Evolutionary conservation across 2,113 vertebrate species (phyloP), one percentile per base, ranked within the genome.

Genomic region (Brachypteracias leptosomus): DNA sequence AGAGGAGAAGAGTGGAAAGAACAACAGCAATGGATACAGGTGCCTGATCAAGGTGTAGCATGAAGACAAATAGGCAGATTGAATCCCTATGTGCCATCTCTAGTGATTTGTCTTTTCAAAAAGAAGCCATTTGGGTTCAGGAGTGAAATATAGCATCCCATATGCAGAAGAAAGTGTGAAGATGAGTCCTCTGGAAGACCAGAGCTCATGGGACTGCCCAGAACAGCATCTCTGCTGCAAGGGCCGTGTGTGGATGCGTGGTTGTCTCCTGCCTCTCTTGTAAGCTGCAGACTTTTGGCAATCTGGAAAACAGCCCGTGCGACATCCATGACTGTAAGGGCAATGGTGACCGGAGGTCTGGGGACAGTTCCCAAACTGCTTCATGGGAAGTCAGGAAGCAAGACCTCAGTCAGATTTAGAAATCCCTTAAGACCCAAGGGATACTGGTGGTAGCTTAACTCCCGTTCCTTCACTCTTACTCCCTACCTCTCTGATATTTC

Each of bases 331-430:
- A 38, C n/a, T 38, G 2, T 11, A 25, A 75, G 36, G 62, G n/a
- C 40, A 40, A 25, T 6, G 51, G 18, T 11, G 11, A 0, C 0
- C 2, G 3, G 0, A 1, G 57, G 22, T 35, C 54, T 83, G 67
- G 55, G 31, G 7, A 26, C 5, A 0, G 44, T n/a, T 88, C 36
- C n/a, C 40, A 65, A 73, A 73, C 7, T 3, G 1, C 33, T 67
- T 51, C 1, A 4, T 13, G 33, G 49, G 52, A 80, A 68, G 15
- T 66, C 44, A 76, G 73, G 57, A 22, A 40, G 59, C 35, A 81
- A 78, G 87, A 68, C 7, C 18, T 57, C 1, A 0, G 21, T 22
- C 33, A 72, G 33, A 87, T 65, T 70, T 66, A 71, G 79, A 85
- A 93, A 49, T 35, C 21, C 9, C 11, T 49, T 74, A 36, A 12